A percentile compares a stretch with the other conserved stretches of the same genome.
Conservation (phyloP, 2,113 vertebrate species). For the Aspiorhynchus laticeps region DNA sequence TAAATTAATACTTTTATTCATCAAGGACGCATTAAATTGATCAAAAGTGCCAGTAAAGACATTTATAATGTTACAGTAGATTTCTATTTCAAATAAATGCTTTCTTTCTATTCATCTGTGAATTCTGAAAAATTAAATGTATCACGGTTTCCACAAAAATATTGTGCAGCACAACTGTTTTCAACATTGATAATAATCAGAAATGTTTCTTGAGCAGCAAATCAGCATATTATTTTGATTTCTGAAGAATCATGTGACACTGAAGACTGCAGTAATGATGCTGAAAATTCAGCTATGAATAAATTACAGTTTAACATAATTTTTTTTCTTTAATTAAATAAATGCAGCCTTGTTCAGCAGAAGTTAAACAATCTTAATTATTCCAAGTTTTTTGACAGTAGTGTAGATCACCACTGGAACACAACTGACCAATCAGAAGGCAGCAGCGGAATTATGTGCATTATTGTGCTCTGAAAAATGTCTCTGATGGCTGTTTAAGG, state of each 20-base stretch:
- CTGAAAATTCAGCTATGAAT: neutral
- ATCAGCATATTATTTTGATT: neutral
- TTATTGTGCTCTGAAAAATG: neutral
- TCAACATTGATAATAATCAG: neutral
- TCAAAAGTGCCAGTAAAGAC: too few species aligned
- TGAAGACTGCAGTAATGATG: neutral
- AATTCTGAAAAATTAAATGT: neutral
- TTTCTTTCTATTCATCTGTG: neutral
- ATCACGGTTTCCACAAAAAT: too few species aligned
- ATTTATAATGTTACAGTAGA: too few species aligned
- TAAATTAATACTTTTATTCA: too few species aligned
- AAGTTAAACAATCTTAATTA: too few species aligned
- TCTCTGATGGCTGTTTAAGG: neutral
- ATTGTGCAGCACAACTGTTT: neutral
- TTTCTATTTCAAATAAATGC: neutral
- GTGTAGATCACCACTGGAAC: neutral
- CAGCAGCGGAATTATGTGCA: neutral
- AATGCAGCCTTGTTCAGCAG: neutral
- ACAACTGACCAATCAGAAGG: neutral
- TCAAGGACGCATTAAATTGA: too few species aligned
- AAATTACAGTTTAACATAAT: neutral
- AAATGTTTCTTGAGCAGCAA: neutral
- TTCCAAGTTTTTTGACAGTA: too few species aligned
- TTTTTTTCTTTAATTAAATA: neutral
- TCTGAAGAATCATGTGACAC: neutral